Percentiles rank a stretch among this genome's conserved stretches.
Evolutionary conservation across 2,113 vertebrate genomes (phyloP).

Genomic region (Elephas maximus): DNA sequence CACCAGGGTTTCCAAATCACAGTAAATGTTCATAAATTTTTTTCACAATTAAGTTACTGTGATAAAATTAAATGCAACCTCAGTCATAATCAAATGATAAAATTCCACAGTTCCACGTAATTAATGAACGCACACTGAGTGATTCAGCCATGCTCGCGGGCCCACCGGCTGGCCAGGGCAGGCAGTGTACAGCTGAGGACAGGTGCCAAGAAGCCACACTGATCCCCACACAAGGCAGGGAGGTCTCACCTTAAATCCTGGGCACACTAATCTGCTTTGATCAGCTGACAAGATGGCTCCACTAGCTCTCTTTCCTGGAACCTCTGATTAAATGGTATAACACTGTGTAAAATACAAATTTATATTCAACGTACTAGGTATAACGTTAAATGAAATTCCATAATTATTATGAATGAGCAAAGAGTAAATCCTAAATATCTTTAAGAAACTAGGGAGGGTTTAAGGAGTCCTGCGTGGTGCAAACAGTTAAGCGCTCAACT

Average conservation of each 20-base stretch:
- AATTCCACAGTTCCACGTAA: slow-evolving; percentile 23
- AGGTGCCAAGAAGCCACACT: too few relatives aligned
- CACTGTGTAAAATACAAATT: neutral
- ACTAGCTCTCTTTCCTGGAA: neutral
- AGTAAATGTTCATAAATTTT: neutral
- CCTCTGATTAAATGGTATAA: neutral
- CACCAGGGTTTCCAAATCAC: neutral
- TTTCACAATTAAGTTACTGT: neutral
- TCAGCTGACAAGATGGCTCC: neutral
- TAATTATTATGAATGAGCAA: neutral
- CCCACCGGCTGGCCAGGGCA: neutral
- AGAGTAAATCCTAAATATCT: neutral
- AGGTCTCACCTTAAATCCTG: neutral
- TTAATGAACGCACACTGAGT: neutral
- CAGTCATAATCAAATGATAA: neutral
- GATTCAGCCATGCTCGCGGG: neutral
- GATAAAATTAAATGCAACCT: neutral
- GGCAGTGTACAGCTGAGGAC: neutral
- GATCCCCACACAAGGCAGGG: neutral
- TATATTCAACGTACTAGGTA: neutral
- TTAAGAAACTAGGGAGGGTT: neutral
- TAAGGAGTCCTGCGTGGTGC: too few relatives aligned
- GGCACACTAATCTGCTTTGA: neutral
- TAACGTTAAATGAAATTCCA: slow-evolving; percentile 40
- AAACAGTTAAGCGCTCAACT: neutral